phyloP scores from a whole-genome alignment of 2,113 vertebrate genomes.

The Nothobranchius kuhntae region DNA sequence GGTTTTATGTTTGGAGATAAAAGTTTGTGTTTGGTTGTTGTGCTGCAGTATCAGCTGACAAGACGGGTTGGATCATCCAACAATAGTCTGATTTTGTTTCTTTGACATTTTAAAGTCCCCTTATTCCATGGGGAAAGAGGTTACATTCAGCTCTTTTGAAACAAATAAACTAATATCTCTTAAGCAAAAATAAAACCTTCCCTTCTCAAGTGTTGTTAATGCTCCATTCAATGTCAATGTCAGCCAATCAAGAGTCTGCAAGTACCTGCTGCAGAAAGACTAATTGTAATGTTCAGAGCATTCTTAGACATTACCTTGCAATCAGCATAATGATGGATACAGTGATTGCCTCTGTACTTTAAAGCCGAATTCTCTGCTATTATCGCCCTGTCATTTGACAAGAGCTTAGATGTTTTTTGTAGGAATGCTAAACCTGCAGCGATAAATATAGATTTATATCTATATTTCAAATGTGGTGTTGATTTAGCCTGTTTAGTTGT shows the following conservation, averaged over 20 bases:
- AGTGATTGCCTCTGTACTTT: constrained; percentile 15
- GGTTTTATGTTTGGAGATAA: background rate
- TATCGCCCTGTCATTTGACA: background rate
- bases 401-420: constrained; percentile 1
- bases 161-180: background rate
- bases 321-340: constrained; percentile 3
- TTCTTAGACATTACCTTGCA: constrained; percentile 5
- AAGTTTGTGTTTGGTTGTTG: too few relatives aligned
- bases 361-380: background rate
- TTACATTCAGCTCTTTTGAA: too few relatives aligned
- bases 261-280: background rate
- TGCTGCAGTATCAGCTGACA: too few relatives aligned
- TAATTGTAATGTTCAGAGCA: constrained; percentile 3
- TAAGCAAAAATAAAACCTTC: background rate
- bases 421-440: background rate
- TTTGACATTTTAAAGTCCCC: too few relatives aligned
- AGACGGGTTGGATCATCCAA: background rate
- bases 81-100: background rate
- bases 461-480: too few relatives aligned
- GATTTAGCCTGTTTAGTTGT: too few relatives aligned
- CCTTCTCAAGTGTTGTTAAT: background rate
- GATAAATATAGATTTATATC: too few relatives aligned
- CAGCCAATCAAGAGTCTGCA: constrained; percentile 5
- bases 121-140: too few relatives aligned
- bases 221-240: background rate